A percentile compares a stretch with the other conserved stretches of the same genome.
phyloP scores from a whole-genome alignment of 2,113 vertebrate species.

The Grantiella picta region DNA sequence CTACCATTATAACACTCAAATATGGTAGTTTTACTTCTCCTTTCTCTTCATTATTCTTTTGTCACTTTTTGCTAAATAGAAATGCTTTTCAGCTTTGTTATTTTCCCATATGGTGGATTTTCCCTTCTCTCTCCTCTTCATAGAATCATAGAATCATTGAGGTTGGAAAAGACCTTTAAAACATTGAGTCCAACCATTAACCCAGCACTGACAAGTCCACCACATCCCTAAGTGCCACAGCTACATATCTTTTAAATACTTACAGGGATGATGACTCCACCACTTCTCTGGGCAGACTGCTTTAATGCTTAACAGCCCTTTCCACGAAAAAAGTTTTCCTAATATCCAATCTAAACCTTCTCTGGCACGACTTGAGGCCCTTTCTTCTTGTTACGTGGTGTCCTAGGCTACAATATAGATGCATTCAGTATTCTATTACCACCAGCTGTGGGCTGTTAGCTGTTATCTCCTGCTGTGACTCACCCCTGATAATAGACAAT shows the following conservation, averaged over 20 bases:
- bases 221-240: too few relatives aligned
- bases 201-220: neutral
- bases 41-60: neutral
- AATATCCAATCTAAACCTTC: neutral
- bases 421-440: too few relatives aligned
- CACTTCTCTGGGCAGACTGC: neutral
- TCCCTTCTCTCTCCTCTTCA: neutral
- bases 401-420: too few relatives aligned
- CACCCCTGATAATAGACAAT: too few relatives aligned
- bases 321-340: neutral
- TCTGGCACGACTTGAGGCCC: neutral
- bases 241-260: neutral
- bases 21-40: neutral
- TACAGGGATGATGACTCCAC: neutral
- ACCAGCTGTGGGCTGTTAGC: too few relatives aligned
- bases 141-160: neutral
- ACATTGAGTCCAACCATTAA: neutral
- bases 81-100: neutral
- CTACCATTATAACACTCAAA: neutral
- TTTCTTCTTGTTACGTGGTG: neutral
- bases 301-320: neutral
- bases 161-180: neutral
- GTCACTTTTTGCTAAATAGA: neutral
- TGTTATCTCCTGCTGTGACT: too few relatives aligned
- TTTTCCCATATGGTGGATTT: neutral